Evolutionary conservation across 1,140 invertebrate species (phyloP), one percentile per base, ranked within the genome.

Genomic region (Cyphomyrmex costatus): DNA sequence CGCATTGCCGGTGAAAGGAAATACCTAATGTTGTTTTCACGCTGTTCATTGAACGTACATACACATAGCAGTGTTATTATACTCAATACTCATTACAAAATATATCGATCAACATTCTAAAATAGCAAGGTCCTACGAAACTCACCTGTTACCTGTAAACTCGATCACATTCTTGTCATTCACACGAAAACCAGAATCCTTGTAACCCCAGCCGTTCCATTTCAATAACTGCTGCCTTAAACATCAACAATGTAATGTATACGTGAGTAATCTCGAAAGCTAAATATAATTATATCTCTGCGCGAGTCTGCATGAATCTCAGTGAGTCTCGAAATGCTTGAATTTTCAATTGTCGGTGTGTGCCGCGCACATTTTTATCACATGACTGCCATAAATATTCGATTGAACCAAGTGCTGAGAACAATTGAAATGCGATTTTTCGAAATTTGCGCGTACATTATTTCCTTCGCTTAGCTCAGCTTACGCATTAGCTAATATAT

Each of bases 191-290:
- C 96, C 96, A 0, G 98, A 98, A 95, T 99, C 99, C 86, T 97
- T 98, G 95, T 99, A 99, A 8, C 99, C 99, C 99, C 99, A 99
- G 60, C 99, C 99, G 95, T 99, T 99, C 99, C 99, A 99, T 96
- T 99, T 99, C 8, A 99, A 95, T 21, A 98, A 92, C 21, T 98
- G 96, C 93, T 98, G 97, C 89, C 98, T 98, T 46, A 88, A 90
- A 88, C 8, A 85, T n/a, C 16, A 58, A 71, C 1, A 79, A n/a
- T 2, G n/a, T n/a, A 6, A 30, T 24, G 36, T 21, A 7, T 7
- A 12, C 16, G 21, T 80, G 6, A 78, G 36, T 63, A 10, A 12
- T 6, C 3, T n/a, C 33, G n/a, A 73, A 74, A 74, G n/a, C 51
- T n/a, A 12, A 74, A 74, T 74, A 42, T 76, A 76, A 76, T 76